Percentiles rank a stretch among this genome's conserved stretches.
These are phyloP conservation scores for Pristis pectinata DNA, from an alignment of 2,797 vertebrate species.

Conservation along the genomic window DNA sequence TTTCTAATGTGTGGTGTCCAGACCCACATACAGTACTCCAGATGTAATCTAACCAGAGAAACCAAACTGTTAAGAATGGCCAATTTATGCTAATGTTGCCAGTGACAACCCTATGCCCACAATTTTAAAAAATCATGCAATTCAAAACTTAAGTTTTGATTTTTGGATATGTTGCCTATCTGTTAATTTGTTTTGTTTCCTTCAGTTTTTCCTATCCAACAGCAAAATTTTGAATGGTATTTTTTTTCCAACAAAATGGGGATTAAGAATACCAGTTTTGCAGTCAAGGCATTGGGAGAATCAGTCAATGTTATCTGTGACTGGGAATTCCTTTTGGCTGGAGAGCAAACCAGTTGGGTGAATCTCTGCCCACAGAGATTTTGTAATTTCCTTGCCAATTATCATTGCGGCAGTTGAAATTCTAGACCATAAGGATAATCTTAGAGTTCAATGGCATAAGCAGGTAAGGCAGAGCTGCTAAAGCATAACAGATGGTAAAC, in stretches of 20 bases:
- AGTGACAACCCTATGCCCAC: background rate
- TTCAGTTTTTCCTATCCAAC: background rate
- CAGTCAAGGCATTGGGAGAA: background rate
- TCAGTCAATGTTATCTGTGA: background rate
- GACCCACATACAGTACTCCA: too few relatives aligned
- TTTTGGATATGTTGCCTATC: background rate
- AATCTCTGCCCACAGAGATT: background rate
- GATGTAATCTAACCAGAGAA: too few relatives aligned
- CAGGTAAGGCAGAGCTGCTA: background rate
- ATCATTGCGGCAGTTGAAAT: background rate
- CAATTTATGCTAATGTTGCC: background rate
- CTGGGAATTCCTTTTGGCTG: background rate
- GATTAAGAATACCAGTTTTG: background rate
- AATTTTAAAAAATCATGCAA: background rate
- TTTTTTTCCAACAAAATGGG: background rate
- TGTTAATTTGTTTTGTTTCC: background rate
- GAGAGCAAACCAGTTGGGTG: background rate
- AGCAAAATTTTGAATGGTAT: background rate
- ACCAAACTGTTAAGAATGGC: background rate
- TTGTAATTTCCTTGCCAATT: background rate
- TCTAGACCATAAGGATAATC: background rate
- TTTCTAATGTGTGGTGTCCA: too few relatives aligned
- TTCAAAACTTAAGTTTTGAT: background rate
- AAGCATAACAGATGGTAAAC: background rate
- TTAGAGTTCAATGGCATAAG: background rate